Evolutionary conservation across 2,797 vertebrate species (phyloP), one percentile per base, ranked within the genome.

Genomic region (Muscicapa striata): DNA sequence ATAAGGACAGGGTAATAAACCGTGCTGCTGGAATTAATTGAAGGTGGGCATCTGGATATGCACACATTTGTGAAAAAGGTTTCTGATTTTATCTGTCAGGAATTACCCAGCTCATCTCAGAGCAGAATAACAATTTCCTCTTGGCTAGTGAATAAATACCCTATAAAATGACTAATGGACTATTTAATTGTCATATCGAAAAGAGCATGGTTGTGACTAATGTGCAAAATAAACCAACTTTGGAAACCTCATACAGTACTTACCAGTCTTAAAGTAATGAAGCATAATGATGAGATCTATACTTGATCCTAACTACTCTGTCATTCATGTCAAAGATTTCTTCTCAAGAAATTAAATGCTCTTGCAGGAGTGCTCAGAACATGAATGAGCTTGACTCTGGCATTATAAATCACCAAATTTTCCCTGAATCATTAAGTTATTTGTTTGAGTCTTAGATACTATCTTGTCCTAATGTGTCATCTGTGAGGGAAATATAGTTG

Each of bases 81-180:
- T 89, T 96, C 80, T 79, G 84, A 84, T 96, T 96, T 95, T 95
- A 89, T 82, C 91, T 92, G 58, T 85, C 68, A 84, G 89, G 90
- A 96, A 95, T 95, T 95, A 91, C 59, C 29, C 26, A 93, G 62
- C 43, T 94, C 76, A 84, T 95, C 89, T 92, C 66, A 89, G 91
- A 88, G 55, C 48, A 76, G 72, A 92, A 77, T 82, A 97, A 91
- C 58, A 96, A 91, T 94, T 95, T 96, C 89, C 52, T 93, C 91
- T 73, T 95, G 85, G 63, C 74, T 95, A 87, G 54, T 92, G 92
- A 95, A 90, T 94, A 91, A 95, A 95, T 95, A 93, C 20, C 24
- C 87, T 90, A 94, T 96, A 92, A 95, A 96, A 96, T 95, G 79
- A 95, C 93, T 97, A 97, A 97, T 96, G 85, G 59, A 91, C 89